A percentile compares a stretch with the other conserved stretches of the same genome.
Conservation (phyloP, 2,888 invertebrate species). For the Parnassius apollo region DNA sequence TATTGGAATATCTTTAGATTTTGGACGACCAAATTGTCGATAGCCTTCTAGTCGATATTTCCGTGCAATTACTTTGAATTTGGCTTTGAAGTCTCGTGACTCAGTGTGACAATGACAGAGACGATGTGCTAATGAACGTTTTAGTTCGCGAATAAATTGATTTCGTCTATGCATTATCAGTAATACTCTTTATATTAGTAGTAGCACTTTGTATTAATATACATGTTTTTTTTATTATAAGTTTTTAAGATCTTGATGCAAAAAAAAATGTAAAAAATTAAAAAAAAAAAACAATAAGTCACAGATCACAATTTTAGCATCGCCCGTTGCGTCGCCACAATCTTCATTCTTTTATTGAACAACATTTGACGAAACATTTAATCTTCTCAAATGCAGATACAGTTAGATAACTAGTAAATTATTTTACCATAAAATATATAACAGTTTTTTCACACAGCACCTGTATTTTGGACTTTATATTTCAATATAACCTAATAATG, state of each 20-base stretch:
- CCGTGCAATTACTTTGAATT: constrained; percentile 24
- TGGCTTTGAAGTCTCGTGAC: constrained; percentile 38
- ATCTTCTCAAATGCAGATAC: too few species aligned
- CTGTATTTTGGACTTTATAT: too few species aligned
- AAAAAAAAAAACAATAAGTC: too few species aligned
- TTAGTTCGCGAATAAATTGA: constrained; percentile 7
- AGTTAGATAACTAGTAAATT: too few species aligned
- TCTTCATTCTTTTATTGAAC: too few species aligned
- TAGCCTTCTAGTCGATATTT: constrained; percentile 24
- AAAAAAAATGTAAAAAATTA: background rate
- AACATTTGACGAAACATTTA: too few species aligned
- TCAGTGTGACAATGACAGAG: constrained; percentile 46
- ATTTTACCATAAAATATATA: too few species aligned
- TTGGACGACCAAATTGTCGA: constrained; percentile 12
- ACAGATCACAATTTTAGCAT: too few species aligned
- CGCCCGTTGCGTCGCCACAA: too few species aligned
- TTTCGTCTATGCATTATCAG: background rate
- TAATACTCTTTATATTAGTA: background rate
- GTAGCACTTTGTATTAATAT: background rate
- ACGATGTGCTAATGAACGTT: constrained; percentile 46
- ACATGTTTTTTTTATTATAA: background rate
- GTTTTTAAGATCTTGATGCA: background rate
- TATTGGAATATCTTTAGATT: background rate
- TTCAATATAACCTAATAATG: too few species aligned
- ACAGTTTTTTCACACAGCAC: too few species aligned